These are phyloP conservation scores for Ceratothoa steindachneri DNA, from an alignment of 2,888 invertebrate genomes.

Conservation along the genomic window DNA sequence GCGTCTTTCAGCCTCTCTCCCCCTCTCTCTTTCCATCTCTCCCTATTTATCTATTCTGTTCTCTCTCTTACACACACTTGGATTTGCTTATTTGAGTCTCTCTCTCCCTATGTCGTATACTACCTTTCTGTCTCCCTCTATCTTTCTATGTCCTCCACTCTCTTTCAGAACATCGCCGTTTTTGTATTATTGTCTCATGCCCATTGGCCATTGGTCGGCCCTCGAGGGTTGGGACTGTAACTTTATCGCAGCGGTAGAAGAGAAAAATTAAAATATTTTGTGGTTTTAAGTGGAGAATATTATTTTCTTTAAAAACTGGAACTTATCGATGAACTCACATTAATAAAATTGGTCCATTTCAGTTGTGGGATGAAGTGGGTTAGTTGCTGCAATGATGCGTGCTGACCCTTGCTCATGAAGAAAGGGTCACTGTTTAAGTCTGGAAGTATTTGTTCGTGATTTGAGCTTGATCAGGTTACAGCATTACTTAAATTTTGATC, in stretches of 20 bases:
- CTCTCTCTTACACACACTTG: slow-evolving; percentile 9
- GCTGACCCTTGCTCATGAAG: too few relatives aligned
- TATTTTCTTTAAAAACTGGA: too few relatives aligned
- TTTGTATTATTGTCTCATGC: background rate
- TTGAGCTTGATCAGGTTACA: too few relatives aligned
- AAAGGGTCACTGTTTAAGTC: too few relatives aligned
- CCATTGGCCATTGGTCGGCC: background rate
- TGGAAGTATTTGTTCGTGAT: too few relatives aligned
- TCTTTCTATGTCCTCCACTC: slow-evolving; percentile 10
- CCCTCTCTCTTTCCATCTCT: slow-evolving; percentile 15
- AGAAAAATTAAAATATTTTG: background rate
- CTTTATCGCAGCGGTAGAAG: too few relatives aligned
- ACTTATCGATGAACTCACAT: too few relatives aligned
- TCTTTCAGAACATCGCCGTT: background rate
- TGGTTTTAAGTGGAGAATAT: background rate
- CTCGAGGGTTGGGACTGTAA: background rate
- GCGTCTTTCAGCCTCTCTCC: background rate
- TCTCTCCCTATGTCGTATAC: background rate
- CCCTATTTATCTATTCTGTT: slow-evolving; percentile 18
- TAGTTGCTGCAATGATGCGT: too few relatives aligned
- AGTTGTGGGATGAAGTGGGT: too few relatives aligned
- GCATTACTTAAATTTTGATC: too few relatives aligned
- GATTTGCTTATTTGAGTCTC: background rate
- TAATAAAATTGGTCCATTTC: too few relatives aligned
- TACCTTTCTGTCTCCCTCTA: slow-evolving; percentile 16